Base-by-base conservation (phyloP, 2,113 vertebrate genomes). In the Ceyx melanurus region DNA sequence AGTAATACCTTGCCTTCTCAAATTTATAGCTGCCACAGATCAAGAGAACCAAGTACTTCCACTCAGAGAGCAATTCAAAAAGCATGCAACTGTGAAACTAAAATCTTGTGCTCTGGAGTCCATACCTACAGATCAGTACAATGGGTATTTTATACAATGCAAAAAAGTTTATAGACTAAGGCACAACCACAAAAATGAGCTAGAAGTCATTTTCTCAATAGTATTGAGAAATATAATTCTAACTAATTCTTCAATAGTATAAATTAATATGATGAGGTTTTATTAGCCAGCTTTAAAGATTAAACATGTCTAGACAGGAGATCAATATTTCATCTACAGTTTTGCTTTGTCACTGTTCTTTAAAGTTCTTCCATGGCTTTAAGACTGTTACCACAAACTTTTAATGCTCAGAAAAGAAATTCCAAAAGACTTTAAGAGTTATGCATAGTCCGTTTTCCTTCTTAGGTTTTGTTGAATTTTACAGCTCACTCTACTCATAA, bases 261-360 rank as follows among this genome's bases (percentile, higher is more conserved):
- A 91, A 87, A 92, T 85, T 82, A 95, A 74, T 66, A 94, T 35
- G 28, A 89, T 85, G 42, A 68, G 26, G 33, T 79, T 94, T 93
- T 87, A 82, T 64, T 82, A 85, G 42, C 28, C 54, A 87, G 66
- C 45, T 92, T 92, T 80, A 73, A 86, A 76, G 91, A 93, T 88
- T 90, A 88, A 93, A 53, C 72, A 68, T 42, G 93, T 93, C 84
- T 92, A 96, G 93, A 88, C 80, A 88, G 70, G 46, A 90, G 81
- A 95, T 80, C 64, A 92, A 58, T 89, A 92, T 62, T 94, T 91
- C 78, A 91, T 73, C 75, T 66, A 88, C 76, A 92, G 28, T 48
- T 91, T 68, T 62, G n/a, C 2, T 20, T 91, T 79, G 89, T 85
- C 46, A 65, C 29, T 85, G 37, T 70, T 74, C 57, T 91, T 86